These are phyloP conservation scores for Eucera pruinosa DNA, from an alignment of 2,888 invertebrate species.

Conservation along the genomic window DNA sequence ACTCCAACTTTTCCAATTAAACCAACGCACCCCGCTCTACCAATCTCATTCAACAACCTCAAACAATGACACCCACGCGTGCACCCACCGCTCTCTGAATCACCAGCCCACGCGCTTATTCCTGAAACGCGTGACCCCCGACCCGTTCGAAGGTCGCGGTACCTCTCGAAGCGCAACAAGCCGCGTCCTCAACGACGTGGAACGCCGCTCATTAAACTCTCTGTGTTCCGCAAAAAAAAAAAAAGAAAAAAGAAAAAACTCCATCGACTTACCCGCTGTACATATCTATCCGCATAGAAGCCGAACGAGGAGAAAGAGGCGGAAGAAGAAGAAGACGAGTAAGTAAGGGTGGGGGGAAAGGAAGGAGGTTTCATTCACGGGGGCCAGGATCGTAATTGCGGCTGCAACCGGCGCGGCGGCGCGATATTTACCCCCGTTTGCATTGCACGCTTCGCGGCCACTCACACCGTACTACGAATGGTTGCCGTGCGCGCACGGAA, in stretches of 20 bases:
- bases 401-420: conserved; percentile 65
- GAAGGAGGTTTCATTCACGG: conserved; percentile 76
- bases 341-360: conserved; percentile 39
- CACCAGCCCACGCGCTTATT: conserved; percentile 29
- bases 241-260: too few relatives aligned
- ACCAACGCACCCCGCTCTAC: background rate
- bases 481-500: conserved; percentile 66
- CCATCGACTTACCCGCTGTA: too few relatives aligned
- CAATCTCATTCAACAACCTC: conserved; percentile 2
- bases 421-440: conserved; percentile 56
- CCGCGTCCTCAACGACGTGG: conserved; percentile 53
- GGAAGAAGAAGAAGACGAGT: conserved; percentile 15
- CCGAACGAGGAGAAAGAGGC: conserved; percentile 10
- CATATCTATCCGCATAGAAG: too few relatives aligned
- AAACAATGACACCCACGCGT: conserved; percentile 38
- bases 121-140: conserved; percentile 36
- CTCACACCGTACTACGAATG: conserved; percentile 55
- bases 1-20: background rate
- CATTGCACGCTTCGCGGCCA: conserved; percentile 46
- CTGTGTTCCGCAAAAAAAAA: conserved; percentile 61
- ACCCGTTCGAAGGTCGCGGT: conserved; percentile 41
- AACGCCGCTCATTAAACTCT: conserved; percentile 65
- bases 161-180: conserved; percentile 47
- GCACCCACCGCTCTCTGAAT: conserved; percentile 24
- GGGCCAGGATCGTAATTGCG: conserved; percentile 75